Conservation (phyloP, 2,797 vertebrate genomes). For the Megalops cyprinoides region DNA sequence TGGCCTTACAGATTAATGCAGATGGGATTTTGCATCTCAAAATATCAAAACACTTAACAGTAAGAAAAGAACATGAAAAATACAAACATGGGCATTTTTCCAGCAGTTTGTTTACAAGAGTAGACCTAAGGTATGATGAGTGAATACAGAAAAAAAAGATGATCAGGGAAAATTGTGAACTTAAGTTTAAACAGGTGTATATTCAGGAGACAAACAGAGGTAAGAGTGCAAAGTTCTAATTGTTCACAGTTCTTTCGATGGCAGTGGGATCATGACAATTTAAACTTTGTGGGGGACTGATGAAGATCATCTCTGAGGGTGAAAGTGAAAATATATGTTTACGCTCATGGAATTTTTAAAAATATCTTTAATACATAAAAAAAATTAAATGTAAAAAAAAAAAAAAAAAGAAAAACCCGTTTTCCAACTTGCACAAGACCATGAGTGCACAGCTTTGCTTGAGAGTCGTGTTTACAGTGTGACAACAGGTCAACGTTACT, state of each 20-base stretch:
- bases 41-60: too few species aligned
- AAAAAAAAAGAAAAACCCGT: too few species aligned
- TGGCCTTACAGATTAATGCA: too few species aligned
- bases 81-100: not conserved
- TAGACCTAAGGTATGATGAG: not conserved
- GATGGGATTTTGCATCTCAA: not conserved
- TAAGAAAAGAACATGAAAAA: too few species aligned
- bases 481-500: slow-evolving; percentile 60
- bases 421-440: too few species aligned
- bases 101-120: not conserved
- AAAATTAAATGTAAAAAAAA: too few species aligned
- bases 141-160: not conserved
- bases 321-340: not conserved
- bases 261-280: not conserved
- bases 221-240: not conserved
- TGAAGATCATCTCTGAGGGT: not conserved
- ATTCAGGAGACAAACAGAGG: not conserved
- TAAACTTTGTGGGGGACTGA: not conserved
- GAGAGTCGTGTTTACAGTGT: not conserved
- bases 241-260: not conserved
- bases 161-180: not conserved
- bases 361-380: not conserved
- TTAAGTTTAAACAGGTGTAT: not conserved
- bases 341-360: not conserved
- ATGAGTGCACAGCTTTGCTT: too few species aligned